Conservation (phyloP, 2,797 vertebrate species). For the Crocodylus rhombifer region DNA sequence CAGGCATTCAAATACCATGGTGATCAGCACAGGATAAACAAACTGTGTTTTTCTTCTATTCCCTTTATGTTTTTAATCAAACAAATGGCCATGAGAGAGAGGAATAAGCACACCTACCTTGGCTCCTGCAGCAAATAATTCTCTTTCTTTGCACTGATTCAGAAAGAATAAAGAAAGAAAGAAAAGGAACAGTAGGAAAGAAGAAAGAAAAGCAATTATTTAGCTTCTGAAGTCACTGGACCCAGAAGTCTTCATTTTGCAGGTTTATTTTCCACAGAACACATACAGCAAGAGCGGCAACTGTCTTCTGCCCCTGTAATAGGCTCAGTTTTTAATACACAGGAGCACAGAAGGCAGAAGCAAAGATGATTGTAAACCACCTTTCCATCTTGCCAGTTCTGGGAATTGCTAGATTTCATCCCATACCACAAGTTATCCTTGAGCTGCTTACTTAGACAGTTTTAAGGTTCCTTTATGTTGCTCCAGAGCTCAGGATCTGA, state of each 20-base stretch:
- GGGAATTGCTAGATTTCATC: not conserved
- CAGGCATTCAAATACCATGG: rapidly evolving
- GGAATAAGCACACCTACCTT: not conserved
- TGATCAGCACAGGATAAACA: not conserved
- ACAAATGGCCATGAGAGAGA: not conserved
- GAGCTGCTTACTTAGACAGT: not conserved
- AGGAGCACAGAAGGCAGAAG: not conserved
- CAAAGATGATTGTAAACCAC: not conserved
- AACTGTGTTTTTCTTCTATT: not conserved
- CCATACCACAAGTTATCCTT: not conserved
- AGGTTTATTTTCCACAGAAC: not conserved
- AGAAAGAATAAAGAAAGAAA: not conserved
- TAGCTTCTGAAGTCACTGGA: not conserved
- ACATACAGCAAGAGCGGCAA: not conserved
- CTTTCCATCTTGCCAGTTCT: not conserved
- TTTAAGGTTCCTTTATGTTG: not conserved
- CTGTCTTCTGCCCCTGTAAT: not conserved
- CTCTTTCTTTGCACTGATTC: not conserved
- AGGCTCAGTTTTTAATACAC: not conserved
- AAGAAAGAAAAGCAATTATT: not conserved
- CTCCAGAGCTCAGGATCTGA: not conserved
- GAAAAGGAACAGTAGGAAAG: not conserved
- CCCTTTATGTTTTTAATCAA: not conserved
- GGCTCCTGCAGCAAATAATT: not conserved
- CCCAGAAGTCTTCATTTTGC: not conserved